Evolutionary conservation across 2,888 invertebrate genomes (phyloP), one percentile per base, ranked within the genome.

Genomic region (Scaptomyza polygonia): DNA sequence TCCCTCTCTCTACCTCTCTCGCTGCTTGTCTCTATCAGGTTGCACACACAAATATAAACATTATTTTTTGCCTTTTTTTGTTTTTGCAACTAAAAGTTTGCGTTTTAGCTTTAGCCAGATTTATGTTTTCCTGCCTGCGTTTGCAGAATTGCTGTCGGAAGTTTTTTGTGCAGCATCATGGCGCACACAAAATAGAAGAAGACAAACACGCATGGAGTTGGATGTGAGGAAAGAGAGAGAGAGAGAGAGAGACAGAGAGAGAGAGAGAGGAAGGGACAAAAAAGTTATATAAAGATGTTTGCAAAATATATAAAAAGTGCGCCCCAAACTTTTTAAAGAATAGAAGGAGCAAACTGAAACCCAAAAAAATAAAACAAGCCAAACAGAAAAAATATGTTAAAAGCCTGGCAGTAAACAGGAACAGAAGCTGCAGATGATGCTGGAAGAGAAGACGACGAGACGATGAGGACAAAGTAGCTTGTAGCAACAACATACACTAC

Each of bases 131-230:
- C 84, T 84, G 84, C 88, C 86, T 84, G 84, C 84, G 88, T 86
- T 88, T 86, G 84, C 84, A 83, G 86, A 82, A 84, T 87, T 87
- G 83, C 82, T 84, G 88, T 86, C 86, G 83, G 88, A 84, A 88
- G 88, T 84, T 84, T 83, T 83, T 84, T 84, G 83, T 88, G 86
- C 82, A 79, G 79, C 88, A 85, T 79, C 86, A 87, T 67, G 81
- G 77, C 54, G 58, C 70, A 79, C 54, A 73, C 61, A 72, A 47
- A 42, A 68, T 43, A 43, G 16, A 65, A 2, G 25, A 52, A 34
- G 53, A 53, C 25, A 36, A 36, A 61, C 65, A 65, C 30, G 51
- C 39, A 52, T 25, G 16, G 4, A 25, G 16, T 16, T 14, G 16
- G 9, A 25, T 5, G 25, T 5, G 25, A 25, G n/a, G 5, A 25